Evolutionary conservation across 2,888 invertebrate species (phyloP).

Genomic region (Melinopterus prodromus): DNA sequence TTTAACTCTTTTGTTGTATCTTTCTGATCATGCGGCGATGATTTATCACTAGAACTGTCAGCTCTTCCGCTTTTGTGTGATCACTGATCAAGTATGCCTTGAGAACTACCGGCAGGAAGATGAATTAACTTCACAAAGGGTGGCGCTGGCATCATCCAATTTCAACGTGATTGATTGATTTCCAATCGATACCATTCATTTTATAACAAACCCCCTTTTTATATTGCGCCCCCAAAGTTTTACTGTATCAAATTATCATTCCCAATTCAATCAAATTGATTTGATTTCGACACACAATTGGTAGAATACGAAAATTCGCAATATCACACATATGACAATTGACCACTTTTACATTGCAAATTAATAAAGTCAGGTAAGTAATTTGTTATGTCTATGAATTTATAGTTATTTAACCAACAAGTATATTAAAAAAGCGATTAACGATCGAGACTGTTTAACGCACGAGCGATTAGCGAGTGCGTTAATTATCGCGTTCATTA

Average conservation of each 20-base stretch:
- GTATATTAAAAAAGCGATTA: too few relatives aligned
- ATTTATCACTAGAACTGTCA: slow-evolving; percentile 55
- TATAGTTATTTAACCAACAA: too few relatives aligned
- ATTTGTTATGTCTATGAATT: too few relatives aligned
- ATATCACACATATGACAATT: background rate
- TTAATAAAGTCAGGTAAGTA: too few relatives aligned
- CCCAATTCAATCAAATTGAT: slow-evolving; percentile 20
- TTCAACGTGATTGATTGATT: slow-evolving; percentile 54
- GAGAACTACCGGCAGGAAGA: slow-evolving; percentile 35
- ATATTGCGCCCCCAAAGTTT: slow-evolving; percentile 16
- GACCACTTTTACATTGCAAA: background rate
- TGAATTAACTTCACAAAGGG: background rate
- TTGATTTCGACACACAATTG: slow-evolving; percentile 8
- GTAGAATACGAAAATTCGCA: background rate
- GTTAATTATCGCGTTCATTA: too few relatives aligned
- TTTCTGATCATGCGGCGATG: slow-evolving; percentile 54
- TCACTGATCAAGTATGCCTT: slow-evolving; percentile 13
- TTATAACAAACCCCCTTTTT: background rate
- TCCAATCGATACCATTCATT: slow-evolving; percentile 45
- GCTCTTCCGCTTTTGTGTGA: slow-evolving; percentile 53
- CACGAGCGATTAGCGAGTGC: too few relatives aligned
- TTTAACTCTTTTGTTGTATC: slow-evolving; percentile 51
- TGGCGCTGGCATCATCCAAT: slow-evolving; percentile 39
- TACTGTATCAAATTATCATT: slow-evolving; percentile 22
- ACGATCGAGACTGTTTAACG: too few relatives aligned